phyloP scores from a whole-genome alignment of 1,140 invertebrate genomes.

The Capitella teleta region DNA sequence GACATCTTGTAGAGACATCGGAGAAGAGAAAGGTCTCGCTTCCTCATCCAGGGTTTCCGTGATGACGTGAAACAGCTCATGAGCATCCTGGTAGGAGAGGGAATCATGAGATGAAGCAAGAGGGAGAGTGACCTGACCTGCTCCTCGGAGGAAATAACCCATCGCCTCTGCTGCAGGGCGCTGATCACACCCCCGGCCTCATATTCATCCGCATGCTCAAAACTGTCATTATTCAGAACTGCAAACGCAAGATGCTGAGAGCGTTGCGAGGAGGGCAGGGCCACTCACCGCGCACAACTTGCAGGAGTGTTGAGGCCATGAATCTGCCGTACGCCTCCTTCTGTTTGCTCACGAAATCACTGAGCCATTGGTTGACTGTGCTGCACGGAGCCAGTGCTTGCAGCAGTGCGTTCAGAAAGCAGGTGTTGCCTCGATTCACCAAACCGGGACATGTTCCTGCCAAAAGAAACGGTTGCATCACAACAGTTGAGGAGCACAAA shows the following conservation, averaged over 20 bases:
- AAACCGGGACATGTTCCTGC: constrained; percentile 57
- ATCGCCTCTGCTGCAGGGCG: constrained; percentile 59
- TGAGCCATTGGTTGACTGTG: constrained; percentile 68
- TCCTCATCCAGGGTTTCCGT: constrained; percentile 77
- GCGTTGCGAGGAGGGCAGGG: no score
- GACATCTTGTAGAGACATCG: background rate
- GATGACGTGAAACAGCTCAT: constrained; percentile 78
- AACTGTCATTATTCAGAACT: constrained; percentile 36
- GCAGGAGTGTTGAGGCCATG: constrained; percentile 3
- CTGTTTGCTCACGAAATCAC: constrained; percentile 16
- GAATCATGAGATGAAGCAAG: background rate
- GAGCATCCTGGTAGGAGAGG: constrained; percentile 55
- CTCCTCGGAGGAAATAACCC: constrained; percentile 77
- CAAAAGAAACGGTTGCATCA: no score
- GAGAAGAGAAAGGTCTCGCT: constrained; percentile 40
- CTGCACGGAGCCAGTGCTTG: constrained; percentile 79
- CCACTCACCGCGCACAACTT: constrained; percentile 43
- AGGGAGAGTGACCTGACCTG: constrained; percentile 41
- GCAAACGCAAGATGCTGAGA: no score
- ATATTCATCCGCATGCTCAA: constrained; percentile 21
- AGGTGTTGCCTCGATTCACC: constrained; percentile 90
- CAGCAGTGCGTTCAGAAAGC: constrained; percentile 95
- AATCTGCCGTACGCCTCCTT: background rate
- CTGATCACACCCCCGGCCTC: constrained; percentile 64
- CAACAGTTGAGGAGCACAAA: no score